Base-by-base conservation (phyloP, 2,113 vertebrate genomes). In the Callipepla californica region DNA sequence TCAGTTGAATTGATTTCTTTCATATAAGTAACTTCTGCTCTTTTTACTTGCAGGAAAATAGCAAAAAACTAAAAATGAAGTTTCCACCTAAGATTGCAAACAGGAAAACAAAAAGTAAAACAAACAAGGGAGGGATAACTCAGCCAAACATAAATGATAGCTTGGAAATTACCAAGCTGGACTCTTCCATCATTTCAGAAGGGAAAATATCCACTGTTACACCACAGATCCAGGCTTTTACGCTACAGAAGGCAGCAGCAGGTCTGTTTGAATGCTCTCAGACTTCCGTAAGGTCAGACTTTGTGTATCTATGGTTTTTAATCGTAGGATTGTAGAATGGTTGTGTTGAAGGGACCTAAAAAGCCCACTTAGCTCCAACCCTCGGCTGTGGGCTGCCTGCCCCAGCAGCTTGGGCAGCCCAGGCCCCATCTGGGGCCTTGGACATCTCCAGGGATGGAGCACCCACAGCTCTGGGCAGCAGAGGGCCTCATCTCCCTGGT, bases 51-150 rank as follows among this genome's bases (percentile, higher is more conserved):
- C 95, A 99, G 99, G 99, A 99, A 94, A 99, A 99, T 95, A 99
- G 99, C 93, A 99, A 99, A 98, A 99, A 99, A 96, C 95, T 99
- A 94, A 99, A 99, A 98, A 99, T 99, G 99, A 99, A 99, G 98
- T 99, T 99, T 97, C 99, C 99, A 13, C 99, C 99, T 18, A 99
- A 99, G 98, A 99, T 99, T 84, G 99, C 99, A 44, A 99, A 99
- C 96, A 98, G 99, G 82, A 99, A 99, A 98, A 99, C 99, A 23
- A 99, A 99, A 97, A 99, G 98, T 95, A 99, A 99, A 98, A 98
- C 98, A 25, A 98, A 98, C 58, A 99, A 99, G 97, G 98, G 98
- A 75, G 98, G 99, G 76, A 99, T 99, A 96, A 98, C 98, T 72
- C 98, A 98, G 85, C 98, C 98, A 95, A 99, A 99, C 95, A 98